phyloP scores from a whole-genome alignment of 2,888 invertebrate species.

The Rhingia rostrata region DNA sequence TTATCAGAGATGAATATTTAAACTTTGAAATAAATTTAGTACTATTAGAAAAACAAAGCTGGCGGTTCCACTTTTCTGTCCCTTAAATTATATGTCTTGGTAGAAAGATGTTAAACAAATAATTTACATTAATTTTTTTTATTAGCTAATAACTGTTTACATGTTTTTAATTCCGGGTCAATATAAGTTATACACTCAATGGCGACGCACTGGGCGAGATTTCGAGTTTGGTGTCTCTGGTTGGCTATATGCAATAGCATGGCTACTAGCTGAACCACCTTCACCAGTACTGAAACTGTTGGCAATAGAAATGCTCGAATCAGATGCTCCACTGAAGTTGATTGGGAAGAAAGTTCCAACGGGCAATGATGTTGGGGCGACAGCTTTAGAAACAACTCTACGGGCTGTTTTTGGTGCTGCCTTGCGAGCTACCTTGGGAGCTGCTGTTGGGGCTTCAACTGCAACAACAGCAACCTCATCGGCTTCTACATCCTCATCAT shows the following conservation, averaged over 20 bases:
- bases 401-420: background rate
- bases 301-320: slow-evolving; percentile 83
- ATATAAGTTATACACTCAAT: slow-evolving; percentile 23
- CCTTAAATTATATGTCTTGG: too few species aligned
- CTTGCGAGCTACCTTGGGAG: background rate
- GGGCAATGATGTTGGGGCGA: slow-evolving; percentile 76
- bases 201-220: slow-evolving; percentile 77
- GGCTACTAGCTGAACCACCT: slow-evolving; percentile 82
- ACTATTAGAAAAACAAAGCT: too few species aligned
- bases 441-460: slow-evolving; percentile 76
- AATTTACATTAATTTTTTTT: too few species aligned
- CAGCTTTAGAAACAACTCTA: too few species aligned
- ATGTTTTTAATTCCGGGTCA: slow-evolving; percentile 1
- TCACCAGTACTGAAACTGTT: slow-evolving; percentile 83
- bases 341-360: slow-evolving; percentile 82
- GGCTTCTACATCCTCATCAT: background rate
- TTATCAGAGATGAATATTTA: too few species aligned
- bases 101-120: too few species aligned
- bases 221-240: slow-evolving; percentile 80
- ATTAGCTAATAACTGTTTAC: too few species aligned
- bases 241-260: slow-evolving; percentile 82
- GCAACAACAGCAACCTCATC: slow-evolving; percentile 36
- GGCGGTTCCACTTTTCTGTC: too few species aligned
- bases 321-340: slow-evolving; percentile 81
- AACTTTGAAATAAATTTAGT: too few species aligned